Conservation (phyloP, 2,113 vertebrate species). For the Turnix velox region DNA sequence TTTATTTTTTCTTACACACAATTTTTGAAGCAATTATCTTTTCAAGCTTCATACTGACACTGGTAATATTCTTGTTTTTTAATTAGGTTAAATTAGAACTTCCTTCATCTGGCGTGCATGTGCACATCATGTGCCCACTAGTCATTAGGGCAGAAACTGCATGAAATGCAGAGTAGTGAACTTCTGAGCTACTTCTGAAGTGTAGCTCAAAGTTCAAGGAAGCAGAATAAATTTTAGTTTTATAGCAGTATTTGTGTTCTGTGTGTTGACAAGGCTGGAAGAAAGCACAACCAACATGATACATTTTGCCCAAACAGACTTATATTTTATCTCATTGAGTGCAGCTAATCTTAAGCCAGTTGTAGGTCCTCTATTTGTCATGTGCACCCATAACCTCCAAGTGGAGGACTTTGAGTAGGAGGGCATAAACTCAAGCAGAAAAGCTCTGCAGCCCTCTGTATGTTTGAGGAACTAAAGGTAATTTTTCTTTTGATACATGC, state of each 20-base stretch:
- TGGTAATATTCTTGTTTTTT: constrained; percentile 9
- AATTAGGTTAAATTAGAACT: constrained; percentile 11
- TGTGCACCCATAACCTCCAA: background rate
- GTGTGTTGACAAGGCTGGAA: background rate
- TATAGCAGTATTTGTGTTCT: background rate
- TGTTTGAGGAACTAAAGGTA: background rate
- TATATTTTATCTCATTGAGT: background rate
- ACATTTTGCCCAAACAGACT: background rate
- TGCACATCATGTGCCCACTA: background rate
- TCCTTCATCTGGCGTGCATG: background rate
- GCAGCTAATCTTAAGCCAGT: background rate
- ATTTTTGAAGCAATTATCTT: constrained; percentile 14
- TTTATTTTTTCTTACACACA: background rate
- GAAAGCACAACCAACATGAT: background rate
- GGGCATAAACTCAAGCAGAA: background rate
- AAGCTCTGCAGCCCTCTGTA: background rate
- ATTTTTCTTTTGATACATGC: background rate
- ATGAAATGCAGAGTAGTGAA: background rate
- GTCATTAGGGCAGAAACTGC: background rate
- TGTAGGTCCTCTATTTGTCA: background rate
- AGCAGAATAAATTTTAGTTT: background rate
- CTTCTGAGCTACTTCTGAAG: background rate
- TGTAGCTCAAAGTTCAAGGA: background rate
- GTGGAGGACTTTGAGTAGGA: background rate
- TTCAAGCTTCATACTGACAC: background rate